These are phyloP conservation scores for Globia sparganii DNA, from an alignment of 2,888 invertebrate genomes.

Conservation along the genomic window DNA sequence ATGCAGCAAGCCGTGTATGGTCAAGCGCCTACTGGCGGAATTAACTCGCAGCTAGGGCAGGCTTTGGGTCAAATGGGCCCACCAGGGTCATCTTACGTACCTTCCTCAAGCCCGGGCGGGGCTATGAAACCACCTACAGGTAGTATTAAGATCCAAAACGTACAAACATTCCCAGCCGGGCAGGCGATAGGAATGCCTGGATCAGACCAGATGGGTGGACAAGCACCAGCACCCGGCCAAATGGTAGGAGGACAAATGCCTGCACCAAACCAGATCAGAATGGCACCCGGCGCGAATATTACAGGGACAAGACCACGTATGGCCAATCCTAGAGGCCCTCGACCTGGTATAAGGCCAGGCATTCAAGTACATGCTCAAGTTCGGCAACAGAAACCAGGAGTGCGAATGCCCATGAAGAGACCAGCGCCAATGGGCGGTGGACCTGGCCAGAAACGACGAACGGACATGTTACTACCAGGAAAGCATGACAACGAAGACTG, in stretches of 20 bases:
- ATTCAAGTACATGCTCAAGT: constrained; percentile 86
- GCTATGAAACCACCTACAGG: constrained; percentile 79
- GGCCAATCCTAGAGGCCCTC: constrained; percentile 78
- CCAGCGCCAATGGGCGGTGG: constrained; percentile 75
- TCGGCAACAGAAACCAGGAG: constrained; percentile 77
- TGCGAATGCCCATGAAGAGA: constrained; percentile 86
- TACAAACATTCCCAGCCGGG: constrained; percentile 84
- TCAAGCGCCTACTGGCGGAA: constrained; percentile 71
- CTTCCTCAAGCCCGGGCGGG: constrained; percentile 80
- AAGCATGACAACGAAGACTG: constrained; percentile 94
- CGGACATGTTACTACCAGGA: constrained; percentile 92
- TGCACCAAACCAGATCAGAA: constrained; percentile 81
- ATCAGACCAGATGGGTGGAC: constrained; percentile 69
- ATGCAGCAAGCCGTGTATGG: constrained; percentile 88
- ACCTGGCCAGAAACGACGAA: constrained; percentile 86
- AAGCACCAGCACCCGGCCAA: constrained; percentile 71
- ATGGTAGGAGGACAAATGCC: constrained; percentile 79
- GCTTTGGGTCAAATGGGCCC: constrained; percentile 77
- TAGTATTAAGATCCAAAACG: constrained; percentile 84
- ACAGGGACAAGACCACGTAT: constrained; percentile 80
- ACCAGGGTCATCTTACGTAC: constrained; percentile 72
- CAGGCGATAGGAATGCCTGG: constrained; percentile 75
- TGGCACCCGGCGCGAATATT: constrained; percentile 82
- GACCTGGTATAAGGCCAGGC: constrained; percentile 83
- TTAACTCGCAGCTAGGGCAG: constrained; percentile 71